Percentiles rank a stretch among this genome's conserved stretches.
These are phyloP conservation scores for Eilema caniola DNA, from an alignment of 2,888 invertebrate species.

Conservation along the genomic window DNA sequence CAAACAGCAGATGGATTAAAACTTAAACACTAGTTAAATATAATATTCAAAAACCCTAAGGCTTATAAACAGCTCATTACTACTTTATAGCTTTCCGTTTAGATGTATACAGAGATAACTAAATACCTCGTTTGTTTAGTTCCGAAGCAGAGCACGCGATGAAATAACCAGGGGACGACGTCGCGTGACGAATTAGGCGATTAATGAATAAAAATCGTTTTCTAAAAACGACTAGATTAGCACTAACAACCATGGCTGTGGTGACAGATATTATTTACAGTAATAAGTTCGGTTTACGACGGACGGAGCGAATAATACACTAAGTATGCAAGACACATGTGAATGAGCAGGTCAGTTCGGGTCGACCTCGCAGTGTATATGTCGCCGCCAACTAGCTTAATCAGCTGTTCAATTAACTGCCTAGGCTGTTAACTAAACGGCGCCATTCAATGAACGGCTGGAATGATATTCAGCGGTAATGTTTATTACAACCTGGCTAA, in stretches of 20 bases:
- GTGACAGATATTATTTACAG: background rate
- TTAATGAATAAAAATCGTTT: background rate
- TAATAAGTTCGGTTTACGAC: too few relatives aligned
- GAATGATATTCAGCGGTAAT: too few relatives aligned
- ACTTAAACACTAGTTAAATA: background rate
- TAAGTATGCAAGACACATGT: too few relatives aligned
- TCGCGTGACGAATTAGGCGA: background rate
- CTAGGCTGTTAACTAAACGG: too few relatives aligned
- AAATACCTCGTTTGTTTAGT: constrained; percentile 13
- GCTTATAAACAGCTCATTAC: constrained; percentile 1
- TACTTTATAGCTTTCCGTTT: constrained; percentile 12
- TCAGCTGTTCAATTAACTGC: too few relatives aligned
- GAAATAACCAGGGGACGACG: background rate
- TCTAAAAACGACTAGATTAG: background rate
- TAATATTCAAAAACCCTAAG: background rate
- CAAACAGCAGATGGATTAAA: background rate
- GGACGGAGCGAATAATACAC: too few relatives aligned
- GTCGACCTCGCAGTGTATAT: too few relatives aligned
- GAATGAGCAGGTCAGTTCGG: too few relatives aligned
- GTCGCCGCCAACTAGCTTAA: too few relatives aligned
- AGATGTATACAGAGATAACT: constrained; percentile 20
- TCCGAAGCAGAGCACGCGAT: constrained; percentile 22
- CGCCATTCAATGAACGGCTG: too few relatives aligned
- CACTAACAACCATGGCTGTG: background rate
- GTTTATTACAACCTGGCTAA: too few relatives aligned